Base-by-base conservation (phyloP, 2,797 vertebrate genomes). In the Cryptoblepharus egeriae region DNA sequence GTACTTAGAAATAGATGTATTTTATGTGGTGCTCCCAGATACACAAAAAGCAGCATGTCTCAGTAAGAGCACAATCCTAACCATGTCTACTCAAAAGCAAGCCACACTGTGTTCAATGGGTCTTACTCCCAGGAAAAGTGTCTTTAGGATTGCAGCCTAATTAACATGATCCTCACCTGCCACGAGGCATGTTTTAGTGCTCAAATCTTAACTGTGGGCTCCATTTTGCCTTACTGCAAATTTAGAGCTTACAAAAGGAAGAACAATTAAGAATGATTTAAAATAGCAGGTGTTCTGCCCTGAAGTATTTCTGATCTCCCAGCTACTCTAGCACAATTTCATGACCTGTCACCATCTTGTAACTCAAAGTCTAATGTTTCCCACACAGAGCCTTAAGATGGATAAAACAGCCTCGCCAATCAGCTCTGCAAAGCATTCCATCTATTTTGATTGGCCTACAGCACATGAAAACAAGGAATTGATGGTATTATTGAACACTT, bases 351-450 rank as follows among this genome's bases (percentile, higher is more conserved):
- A 63, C 24, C 75, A 74, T 79, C 78, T 74, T 15, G 60, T 65
- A 61, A 83, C 67, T 64, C 15, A 58, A 73, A 15, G 45, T 71
- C 67, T 12, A 28, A 91, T 63, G 30, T 75, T 79, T 80, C 81
- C 74, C 9, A 82, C 77, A 82, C 83, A 32, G 84, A 84, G 83
- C 81, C 85, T 35, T 39, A 82, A 28, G 1, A 84, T n/a, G 70
- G 63, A 87, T 85, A 85, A 83, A 87, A 26, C 70, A 28, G 85
- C 77, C 88, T 79, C 86, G 85, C 64, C 75, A 82, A 76, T 74
- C 55, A 79, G 49, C 60, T 83, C 65, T 30, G 86, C 49, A 68
- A 83, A 89, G 80, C 61, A 61, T 61, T 63, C 58, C 1, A 80
- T 84, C 77, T 55, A 84, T 71, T 88, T 69, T 68, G 80, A 24